A percentile compares a stretch with the other conserved stretches of the same genome.
Conservation (phyloP, 2,113 vertebrate genomes). For the Calyptommatus sinebrachiatus region DNA sequence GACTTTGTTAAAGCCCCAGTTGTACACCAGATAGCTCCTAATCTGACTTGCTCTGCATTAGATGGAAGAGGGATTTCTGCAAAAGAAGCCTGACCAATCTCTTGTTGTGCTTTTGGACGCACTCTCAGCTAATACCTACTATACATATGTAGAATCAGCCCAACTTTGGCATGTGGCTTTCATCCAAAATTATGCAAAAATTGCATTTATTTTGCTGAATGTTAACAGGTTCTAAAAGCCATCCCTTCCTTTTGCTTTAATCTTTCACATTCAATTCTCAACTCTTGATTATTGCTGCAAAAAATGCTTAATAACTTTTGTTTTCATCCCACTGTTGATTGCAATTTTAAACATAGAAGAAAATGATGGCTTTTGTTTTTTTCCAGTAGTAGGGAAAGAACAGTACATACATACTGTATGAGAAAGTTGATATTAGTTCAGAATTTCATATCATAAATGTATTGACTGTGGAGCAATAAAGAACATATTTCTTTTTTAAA, state of each 20-base stretch:
- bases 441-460: slow-evolving; percentile 38
- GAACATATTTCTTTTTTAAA: slow-evolving; percentile 26
- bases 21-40: no score
- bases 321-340: background rate
- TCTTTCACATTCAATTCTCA: slow-evolving; percentile 30
- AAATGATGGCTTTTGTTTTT: background rate
- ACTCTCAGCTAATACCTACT: no score
- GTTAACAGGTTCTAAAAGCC: background rate
- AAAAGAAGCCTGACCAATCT: no score
- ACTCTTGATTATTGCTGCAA: slow-evolving; percentile 57
- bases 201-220: no score
- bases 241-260: background rate
- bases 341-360: background rate
- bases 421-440: background rate
- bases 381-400: background rate
- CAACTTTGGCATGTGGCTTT: no score
- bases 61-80: no score
- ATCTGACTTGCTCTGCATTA: no score
- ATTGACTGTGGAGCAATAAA: slow-evolving; percentile 24
- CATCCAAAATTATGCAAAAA: no score
- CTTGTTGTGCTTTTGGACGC: no score
- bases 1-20: no score
- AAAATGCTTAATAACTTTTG: background rate
- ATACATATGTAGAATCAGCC: no score
- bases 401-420: slow-evolving; percentile 15